These are phyloP conservation scores for Solenopsis invicta DNA, from an alignment of 1,140 invertebrate species.

Conservation along the genomic window DNA sequence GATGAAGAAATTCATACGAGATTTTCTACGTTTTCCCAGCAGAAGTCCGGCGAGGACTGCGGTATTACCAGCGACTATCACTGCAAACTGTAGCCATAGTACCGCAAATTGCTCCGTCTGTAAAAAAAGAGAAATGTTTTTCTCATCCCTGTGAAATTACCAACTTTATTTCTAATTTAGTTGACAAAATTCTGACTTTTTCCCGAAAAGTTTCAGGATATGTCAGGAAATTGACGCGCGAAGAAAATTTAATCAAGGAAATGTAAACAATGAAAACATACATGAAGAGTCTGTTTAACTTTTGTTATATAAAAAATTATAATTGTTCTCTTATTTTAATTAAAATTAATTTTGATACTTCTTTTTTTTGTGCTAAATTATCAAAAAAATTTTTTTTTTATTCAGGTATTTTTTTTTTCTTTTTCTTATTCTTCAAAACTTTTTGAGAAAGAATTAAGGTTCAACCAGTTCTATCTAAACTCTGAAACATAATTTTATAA, in stretches of 20 bases:
- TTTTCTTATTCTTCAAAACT: neutral
- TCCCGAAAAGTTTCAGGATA: neutral
- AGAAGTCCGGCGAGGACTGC: constrained; percentile 94
- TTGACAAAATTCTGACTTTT: neutral
- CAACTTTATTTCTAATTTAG: neutral
- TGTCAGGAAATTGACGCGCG: too few relatives aligned
- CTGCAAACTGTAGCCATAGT: constrained; percentile 94
- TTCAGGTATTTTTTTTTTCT: neutral
- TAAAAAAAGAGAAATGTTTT: constrained; percentile 83
- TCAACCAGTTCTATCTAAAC: neutral
- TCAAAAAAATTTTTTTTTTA: neutral
- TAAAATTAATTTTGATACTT: neutral
- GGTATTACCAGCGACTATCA: constrained; percentile 96
- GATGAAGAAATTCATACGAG: constrained; percentile 98
- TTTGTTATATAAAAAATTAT: neutral
- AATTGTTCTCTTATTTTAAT: neutral
- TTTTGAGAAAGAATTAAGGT: neutral
- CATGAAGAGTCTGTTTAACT: neutral
- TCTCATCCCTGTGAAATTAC: neutral
- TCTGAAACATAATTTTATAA: neutral
- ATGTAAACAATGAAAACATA: constrained; percentile 2
- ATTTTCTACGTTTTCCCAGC: constrained; percentile 95
- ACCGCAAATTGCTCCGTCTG: constrained; percentile 96
- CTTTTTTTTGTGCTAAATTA: neutral
- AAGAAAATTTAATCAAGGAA: neutral